These are phyloP conservation scores for Diabrotica balteata DNA, from an alignment of 2,888 invertebrate genomes.

Conservation along the genomic window DNA sequence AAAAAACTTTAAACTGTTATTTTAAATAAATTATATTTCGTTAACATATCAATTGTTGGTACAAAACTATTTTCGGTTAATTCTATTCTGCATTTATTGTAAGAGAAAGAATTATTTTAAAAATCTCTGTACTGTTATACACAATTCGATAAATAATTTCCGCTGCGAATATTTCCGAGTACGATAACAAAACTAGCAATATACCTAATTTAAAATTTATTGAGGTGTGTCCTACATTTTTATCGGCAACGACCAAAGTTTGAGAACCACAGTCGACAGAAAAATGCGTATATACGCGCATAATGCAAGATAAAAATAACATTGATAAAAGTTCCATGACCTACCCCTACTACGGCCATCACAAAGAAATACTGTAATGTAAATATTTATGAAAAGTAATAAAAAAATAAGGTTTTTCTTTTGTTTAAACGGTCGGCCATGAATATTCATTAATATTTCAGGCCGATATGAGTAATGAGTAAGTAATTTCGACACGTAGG, in stretches of 20 bases:
- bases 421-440: conserved; percentile 35
- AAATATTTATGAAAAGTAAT: conserved; percentile 42
- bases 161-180: conserved; percentile 1
- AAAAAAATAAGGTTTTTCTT: conserved; percentile 36
- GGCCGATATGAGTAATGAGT: conserved; percentile 2
- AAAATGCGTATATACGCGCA: conserved; percentile 36
- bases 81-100: neutral
- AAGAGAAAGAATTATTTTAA: too few species aligned
- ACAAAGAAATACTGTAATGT: conserved; percentile 49
- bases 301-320: conserved; percentile 48
- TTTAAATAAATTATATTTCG: too few species aligned
- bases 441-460: conserved; percentile 29
- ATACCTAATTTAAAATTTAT: conserved; percentile 10
- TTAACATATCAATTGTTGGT: neutral
- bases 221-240: conserved; percentile 13
- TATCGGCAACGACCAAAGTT: conserved; percentile 25
- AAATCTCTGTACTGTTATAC: too few species aligned
- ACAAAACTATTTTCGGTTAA: neutral
- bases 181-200: conserved; percentile 7
- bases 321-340: conserved; percentile 59
- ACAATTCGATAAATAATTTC: neutral
- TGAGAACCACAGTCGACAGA: conserved; percentile 35
- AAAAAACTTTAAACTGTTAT: too few species aligned
- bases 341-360: conserved; percentile 51
- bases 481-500: neutral